A percentile compares a stretch with the other conserved stretches of the same genome.
These are phyloP conservation scores for Bombyx mandarina DNA, from an alignment of 1,140 invertebrate species.

Conservation along the genomic window DNA sequence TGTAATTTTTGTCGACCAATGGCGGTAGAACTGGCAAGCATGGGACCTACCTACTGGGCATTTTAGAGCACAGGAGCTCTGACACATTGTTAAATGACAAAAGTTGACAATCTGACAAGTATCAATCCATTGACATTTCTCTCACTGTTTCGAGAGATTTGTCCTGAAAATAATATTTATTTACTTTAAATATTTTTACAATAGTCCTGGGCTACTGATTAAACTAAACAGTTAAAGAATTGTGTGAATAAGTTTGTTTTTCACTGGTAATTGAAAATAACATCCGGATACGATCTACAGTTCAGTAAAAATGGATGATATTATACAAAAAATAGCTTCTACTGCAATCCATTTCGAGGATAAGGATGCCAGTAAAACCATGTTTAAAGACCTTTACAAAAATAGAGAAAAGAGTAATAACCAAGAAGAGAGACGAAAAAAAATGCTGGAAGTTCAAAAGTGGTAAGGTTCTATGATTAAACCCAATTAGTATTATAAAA, in stretches of 20 bases:
- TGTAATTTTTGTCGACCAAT: too few relatives aligned
- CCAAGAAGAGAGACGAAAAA: constrained; percentile 52
- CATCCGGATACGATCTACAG: neutral
- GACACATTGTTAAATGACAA: too few relatives aligned
- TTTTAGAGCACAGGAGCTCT: too few relatives aligned
- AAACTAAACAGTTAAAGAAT: neutral
- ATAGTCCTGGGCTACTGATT: neutral
- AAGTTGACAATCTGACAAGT: too few relatives aligned
- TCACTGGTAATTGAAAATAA: too few relatives aligned
- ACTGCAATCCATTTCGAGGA: constrained; percentile 20
- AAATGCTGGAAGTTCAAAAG: constrained; percentile 48
- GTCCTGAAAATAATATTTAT: neutral
- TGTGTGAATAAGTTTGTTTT: too few relatives aligned
- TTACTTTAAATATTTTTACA: neutral
- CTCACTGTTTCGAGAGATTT: neutral
- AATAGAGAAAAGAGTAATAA: constrained; percentile 44
- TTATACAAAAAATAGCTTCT: constrained; percentile 37
- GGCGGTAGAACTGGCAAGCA: too few relatives aligned
- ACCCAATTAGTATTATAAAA: too few relatives aligned
- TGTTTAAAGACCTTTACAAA: constrained; percentile 44
- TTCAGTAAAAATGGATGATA: constrained; percentile 30
- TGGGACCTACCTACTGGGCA: too few relatives aligned
- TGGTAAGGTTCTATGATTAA: constrained; percentile 16
- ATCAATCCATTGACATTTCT: too few relatives aligned
- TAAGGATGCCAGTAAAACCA: constrained; percentile 12